Percentiles rank a stretch among this genome's conserved stretches.
phyloP scores from a whole-genome alignment of 2,797 vertebrate genomes.

The Acanthurus leucopareius region DNA sequence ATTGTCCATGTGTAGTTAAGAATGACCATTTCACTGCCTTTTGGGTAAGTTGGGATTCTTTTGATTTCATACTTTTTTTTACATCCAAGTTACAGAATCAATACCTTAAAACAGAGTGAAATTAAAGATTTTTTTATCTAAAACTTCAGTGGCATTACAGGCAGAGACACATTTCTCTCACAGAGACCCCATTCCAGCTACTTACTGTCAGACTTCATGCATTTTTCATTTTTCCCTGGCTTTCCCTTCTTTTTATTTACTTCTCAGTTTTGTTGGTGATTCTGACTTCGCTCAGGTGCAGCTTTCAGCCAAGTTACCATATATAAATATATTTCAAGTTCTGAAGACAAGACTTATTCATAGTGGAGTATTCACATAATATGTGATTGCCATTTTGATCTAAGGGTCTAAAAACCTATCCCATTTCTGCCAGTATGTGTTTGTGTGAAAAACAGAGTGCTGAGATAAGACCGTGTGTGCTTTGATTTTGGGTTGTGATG shows the following conservation, averaged over 20 bases:
- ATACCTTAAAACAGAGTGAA: background rate
- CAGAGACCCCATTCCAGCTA: fast-evolving
- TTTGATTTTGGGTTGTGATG: background rate
- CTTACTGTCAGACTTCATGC: background rate
- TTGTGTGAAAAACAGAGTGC: background rate
- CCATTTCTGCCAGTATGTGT: background rate
- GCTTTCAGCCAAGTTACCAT: background rate
- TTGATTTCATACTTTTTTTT: no score
- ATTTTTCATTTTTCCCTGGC: background rate
- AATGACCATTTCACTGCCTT: no score
- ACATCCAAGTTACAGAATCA: no score
- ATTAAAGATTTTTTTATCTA: background rate
- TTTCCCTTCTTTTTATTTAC: background rate
- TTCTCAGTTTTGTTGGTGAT: no score
- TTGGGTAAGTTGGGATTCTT: no score
- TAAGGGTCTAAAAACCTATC: background rate
- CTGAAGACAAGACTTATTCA: background rate
- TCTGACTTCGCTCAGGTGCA: background rate
- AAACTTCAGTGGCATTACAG: background rate
- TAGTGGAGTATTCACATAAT: background rate
- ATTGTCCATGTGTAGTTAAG: no score
- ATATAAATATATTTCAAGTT: background rate
- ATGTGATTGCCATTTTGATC: background rate
- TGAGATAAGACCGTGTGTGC: background rate
- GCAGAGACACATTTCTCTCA: background rate